These are phyloP conservation scores for Bombylius major DNA, from an alignment of 2,888 invertebrate genomes.

Conservation along the genomic window DNA sequence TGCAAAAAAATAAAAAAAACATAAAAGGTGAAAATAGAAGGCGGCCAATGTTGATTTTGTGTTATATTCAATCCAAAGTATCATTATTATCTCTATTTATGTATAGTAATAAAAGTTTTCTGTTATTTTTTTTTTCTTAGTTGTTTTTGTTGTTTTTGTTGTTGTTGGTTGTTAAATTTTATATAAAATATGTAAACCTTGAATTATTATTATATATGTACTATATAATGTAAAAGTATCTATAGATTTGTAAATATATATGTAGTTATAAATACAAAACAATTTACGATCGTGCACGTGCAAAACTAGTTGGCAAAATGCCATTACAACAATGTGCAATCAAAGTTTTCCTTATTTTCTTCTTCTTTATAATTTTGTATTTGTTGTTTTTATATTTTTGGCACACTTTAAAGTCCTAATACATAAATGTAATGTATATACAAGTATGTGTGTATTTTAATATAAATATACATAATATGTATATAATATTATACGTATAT, in stretches of 20 bases:
- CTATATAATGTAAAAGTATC: not conserved
- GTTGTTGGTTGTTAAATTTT: not conserved
- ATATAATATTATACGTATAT: too few species aligned
- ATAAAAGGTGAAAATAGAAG: not conserved
- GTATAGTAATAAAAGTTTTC: too few species aligned
- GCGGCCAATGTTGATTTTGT: not conserved
- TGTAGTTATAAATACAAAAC: not conserved
- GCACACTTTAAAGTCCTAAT: too few species aligned
- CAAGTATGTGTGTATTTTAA: too few species aligned
- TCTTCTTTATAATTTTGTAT: too few species aligned
- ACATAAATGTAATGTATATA: too few species aligned
- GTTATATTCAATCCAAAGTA: too few species aligned
- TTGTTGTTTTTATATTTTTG: too few species aligned
- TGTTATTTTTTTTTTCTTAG: not conserved
- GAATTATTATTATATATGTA: not conserved
- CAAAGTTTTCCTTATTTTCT: too few species aligned
- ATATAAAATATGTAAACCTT: not conserved
- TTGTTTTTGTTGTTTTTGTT: not conserved
- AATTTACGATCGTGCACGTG: constrained; percentile 6
- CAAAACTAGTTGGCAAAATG: not conserved
- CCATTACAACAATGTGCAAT: not conserved
- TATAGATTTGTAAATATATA: not conserved
- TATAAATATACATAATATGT: too few species aligned
- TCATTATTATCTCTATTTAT: too few species aligned
- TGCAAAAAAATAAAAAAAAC: not conserved